Conservation (phyloP, 2,888 invertebrate species). For the Teinopalpus imperialis region DNA sequence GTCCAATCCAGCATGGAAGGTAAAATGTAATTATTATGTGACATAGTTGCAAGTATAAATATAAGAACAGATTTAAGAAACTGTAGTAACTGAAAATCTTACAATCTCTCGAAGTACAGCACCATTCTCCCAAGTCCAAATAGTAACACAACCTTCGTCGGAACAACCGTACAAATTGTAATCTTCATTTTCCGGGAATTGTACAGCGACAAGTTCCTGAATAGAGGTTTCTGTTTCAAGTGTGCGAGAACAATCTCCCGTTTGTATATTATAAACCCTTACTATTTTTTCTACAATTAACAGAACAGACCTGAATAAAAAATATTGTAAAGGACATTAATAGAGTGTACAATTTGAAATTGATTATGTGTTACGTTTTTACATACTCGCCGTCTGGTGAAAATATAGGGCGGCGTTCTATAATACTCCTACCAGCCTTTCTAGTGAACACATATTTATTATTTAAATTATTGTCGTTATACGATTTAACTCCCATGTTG, state of each 20-base stretch:
- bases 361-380: constrained; percentile 7
- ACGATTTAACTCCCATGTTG: constrained; percentile 58
- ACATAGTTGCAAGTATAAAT: too few species aligned
- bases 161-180: constrained; percentile 72
- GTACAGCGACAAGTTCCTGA: constrained; percentile 56
- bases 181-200: constrained; percentile 65
- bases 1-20: too few species aligned
- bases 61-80: too few species aligned
- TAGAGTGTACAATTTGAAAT: background rate
- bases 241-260: constrained; percentile 64
- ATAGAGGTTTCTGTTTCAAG: constrained; percentile 61
- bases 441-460: constrained; percentile 58
- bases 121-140: constrained; percentile 76
- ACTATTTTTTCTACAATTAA: constrained; percentile 69
- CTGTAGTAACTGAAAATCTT: constrained; percentile 31
- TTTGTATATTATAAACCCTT: constrained; percentile 69
- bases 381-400: constrained; percentile 77
- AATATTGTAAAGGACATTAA: too few species aligned
- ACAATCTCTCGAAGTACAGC: constrained; percentile 71
- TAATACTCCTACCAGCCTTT: constrained; percentile 75
- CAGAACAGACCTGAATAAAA: constrained; percentile 56
- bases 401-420: constrained; percentile 68
- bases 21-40: too few species aligned
- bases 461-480: constrained; percentile 33
- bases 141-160: constrained; percentile 55